phyloP scores from a whole-genome alignment of 23 tunicate species.

The Phallusia fumigata region DNA sequence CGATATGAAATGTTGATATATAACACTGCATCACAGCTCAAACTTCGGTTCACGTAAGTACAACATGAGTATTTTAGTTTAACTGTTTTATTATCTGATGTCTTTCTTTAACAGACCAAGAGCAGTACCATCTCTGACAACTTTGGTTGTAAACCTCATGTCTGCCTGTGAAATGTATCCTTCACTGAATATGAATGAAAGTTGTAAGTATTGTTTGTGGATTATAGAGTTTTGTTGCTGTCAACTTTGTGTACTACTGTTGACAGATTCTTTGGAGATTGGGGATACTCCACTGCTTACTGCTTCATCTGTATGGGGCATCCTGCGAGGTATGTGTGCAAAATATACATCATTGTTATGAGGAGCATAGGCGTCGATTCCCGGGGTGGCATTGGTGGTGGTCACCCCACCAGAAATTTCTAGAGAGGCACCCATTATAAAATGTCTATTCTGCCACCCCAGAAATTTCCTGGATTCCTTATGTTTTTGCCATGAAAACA shows the following conservation, averaged over 20 bases:
- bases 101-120: conserved; percentile 18
- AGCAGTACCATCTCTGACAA: conserved; percentile 26
- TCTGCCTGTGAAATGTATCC: conserved; percentile 81
- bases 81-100: background rate
- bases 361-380: too few species aligned
- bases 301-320: conserved; percentile 87
- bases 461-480: too few species aligned
- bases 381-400: too few species aligned
- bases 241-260: background rate
- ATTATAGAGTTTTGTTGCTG: background rate
- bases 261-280: conserved; percentile 56
- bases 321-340: conserved; percentile 57
- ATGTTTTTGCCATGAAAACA: too few species aligned
- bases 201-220: conserved; percentile 32
- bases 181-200: conserved; percentile 75
- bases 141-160: conserved; percentile 54
- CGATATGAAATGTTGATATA: conserved; percentile 56
- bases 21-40: conserved; percentile 15
- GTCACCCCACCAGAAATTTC: too few species aligned
- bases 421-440: too few species aligned
- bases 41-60: conserved; percentile 17
- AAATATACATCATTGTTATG: too few species aligned
- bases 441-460: too few species aligned
- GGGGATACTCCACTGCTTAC: conserved; percentile 27
- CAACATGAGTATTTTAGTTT: background rate